These are phyloP conservation scores for Ryuthela nishihirai DNA, from an alignment of 2,888 invertebrate genomes.

Conservation along the genomic window DNA sequence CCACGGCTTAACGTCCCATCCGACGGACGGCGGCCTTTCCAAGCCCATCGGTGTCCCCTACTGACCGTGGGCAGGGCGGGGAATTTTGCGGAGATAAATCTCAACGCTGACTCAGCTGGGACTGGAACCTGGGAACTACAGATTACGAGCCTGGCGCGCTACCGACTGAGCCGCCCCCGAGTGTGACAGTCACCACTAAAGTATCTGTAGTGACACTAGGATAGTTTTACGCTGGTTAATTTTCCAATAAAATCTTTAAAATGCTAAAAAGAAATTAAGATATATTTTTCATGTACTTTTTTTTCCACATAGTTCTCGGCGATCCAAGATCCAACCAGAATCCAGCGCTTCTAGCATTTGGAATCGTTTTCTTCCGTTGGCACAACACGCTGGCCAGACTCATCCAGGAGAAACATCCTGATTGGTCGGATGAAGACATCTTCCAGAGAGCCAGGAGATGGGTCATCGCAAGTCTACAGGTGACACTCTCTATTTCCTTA, in stretches of 20 bases:
- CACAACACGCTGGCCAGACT: conserved; percentile 86
- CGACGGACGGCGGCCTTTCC: too few relatives aligned
- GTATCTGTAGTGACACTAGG: too few relatives aligned
- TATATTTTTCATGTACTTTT: conserved; percentile 3
- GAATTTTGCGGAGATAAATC: too few relatives aligned
- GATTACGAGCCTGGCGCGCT: too few relatives aligned
- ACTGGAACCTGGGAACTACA: too few relatives aligned
- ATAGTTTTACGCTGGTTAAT: too few relatives aligned
- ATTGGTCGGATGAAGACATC: conserved; percentile 92
- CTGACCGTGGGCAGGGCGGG: too few relatives aligned
- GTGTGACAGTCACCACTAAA: too few relatives aligned
- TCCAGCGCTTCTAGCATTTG: conserved; percentile 88
- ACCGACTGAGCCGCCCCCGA: too few relatives aligned
- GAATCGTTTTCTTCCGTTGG: conserved; percentile 90
- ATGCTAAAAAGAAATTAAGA: background rate
- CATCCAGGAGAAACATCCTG: conserved; percentile 71
- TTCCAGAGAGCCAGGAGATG: conserved; percentile 85
- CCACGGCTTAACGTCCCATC: too few relatives aligned
- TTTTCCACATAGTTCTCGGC: conserved; percentile 69
- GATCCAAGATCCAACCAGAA: conserved; percentile 97
- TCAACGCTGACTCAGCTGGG: too few relatives aligned
- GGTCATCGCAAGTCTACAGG: conserved; percentile 89
- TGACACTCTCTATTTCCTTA: conserved; percentile 51
- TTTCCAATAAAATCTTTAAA: background rate
- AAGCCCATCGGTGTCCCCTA: too few relatives aligned